These are phyloP conservation scores for Hylaeus anthracinus DNA, from an alignment of 1,140 invertebrate species.

Conservation along the genomic window DNA sequence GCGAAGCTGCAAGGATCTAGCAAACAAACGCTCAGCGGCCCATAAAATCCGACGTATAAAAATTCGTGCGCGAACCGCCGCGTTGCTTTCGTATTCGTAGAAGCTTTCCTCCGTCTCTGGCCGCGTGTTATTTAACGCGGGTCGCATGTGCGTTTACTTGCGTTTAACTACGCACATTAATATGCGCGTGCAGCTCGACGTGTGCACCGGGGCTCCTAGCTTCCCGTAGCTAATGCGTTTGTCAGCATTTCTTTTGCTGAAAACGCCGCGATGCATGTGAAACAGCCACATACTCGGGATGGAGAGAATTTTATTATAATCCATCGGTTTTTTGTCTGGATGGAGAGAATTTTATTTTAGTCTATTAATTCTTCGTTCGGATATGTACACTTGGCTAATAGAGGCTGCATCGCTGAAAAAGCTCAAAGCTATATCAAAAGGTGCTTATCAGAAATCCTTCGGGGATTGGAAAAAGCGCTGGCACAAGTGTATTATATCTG, in stretches of 20 bases:
- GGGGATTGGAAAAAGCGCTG: no score
- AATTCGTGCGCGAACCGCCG: constrained; percentile 47
- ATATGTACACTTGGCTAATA: no score
- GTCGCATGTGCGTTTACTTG: constrained; percentile 28
- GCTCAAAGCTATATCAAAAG: no score
- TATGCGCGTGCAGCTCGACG: constrained; percentile 18
- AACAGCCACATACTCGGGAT: no score
- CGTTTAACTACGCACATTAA: constrained; percentile 30
- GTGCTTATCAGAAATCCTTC: no score
- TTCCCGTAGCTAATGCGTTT: constrained; percentile 3
- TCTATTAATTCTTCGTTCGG: no score
- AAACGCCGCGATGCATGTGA: constrained; percentile 12
- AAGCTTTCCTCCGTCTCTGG: not conserved
- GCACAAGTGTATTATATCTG: no score
- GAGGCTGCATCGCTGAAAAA: no score
- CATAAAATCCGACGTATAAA: constrained; percentile 58
- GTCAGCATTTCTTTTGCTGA: constrained; percentile 6
- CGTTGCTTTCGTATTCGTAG: constrained; percentile 5
- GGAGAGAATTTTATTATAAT: no score
- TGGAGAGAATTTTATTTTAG: no score
- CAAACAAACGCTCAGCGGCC: constrained; percentile 50
- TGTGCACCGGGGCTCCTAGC: not conserved
- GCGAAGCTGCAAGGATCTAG: constrained; percentile 6
- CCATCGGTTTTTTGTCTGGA: no score
- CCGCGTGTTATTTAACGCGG: constrained; percentile 45